These are phyloP conservation scores for Caenorhabditis remanei DNA, from an alignment of 1,140 invertebrate species.

Conservation along the genomic window DNA sequence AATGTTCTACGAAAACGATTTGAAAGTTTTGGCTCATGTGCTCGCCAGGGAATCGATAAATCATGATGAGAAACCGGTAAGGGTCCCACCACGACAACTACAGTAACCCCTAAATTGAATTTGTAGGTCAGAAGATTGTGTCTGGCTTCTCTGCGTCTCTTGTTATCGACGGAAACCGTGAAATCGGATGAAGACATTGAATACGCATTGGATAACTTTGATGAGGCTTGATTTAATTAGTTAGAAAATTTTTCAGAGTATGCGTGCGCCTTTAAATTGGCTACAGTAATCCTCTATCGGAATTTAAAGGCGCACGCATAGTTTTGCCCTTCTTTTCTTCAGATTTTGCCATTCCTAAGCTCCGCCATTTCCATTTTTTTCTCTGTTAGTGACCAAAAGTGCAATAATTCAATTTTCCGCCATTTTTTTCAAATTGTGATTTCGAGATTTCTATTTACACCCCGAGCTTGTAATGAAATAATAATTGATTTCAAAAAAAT, in stretches of 20 bases:
- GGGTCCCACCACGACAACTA: not conserved
- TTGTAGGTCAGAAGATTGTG: not conserved
- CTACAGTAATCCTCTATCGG: no score
- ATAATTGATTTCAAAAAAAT: no score
- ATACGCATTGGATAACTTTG: slow-evolving; percentile 22
- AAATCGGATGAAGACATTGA: slow-evolving; percentile 12
- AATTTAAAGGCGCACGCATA: no score
- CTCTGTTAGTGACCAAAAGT: no score
- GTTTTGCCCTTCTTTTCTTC: no score
- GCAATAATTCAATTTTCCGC: no score
- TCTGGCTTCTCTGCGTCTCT: slow-evolving; percentile 17
- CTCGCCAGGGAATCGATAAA: slow-evolving; percentile 14
- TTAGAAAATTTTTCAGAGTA: not conserved
- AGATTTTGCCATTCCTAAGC: no score
- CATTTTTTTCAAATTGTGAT: no score
- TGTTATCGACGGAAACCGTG: not conserved
- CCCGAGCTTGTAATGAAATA: no score
- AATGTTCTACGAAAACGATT: slow-evolving; percentile 35
- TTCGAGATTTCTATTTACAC: no score
- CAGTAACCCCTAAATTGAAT: not conserved
- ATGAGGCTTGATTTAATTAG: slow-evolving; percentile 16
- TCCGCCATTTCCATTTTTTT: not conserved
- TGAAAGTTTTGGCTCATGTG: slow-evolving; percentile 30
- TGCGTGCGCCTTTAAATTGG: no score
- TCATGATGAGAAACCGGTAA: slow-evolving; percentile 10